Evolutionary conservation across 2,888 invertebrate species (phyloP).

Genomic region (Tryphoninae sp.): DNA sequence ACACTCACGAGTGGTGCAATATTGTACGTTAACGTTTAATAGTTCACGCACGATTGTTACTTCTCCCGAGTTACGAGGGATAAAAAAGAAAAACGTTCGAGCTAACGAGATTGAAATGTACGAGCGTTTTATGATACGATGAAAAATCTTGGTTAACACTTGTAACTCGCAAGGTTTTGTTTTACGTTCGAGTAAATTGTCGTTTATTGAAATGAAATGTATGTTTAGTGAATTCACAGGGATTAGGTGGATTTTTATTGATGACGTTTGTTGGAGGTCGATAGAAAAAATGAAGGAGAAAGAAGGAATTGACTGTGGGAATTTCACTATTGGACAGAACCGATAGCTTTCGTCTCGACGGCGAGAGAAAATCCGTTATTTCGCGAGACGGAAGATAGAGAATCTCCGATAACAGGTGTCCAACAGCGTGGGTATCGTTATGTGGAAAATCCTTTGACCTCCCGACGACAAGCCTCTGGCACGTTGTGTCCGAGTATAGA

Average conservation of each 20-base stretch:
- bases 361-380: conserved; percentile 49
- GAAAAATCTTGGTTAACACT: neutral
- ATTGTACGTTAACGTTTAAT: conserved; percentile 16
- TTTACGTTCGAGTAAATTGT: neutral
- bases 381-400: conserved; percentile 50
- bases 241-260: too few relatives aligned
- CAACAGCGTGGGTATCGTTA: conserved; percentile 67
- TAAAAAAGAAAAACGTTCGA: neutral
- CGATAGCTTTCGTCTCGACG: conserved; percentile 39
- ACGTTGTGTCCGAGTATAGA: conserved; percentile 6
- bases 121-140: neutral
- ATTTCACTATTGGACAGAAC: conserved; percentile 37
- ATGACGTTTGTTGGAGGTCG: neutral
- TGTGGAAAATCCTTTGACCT: conserved; percentile 71
- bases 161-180: neutral
- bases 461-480: conserved; percentile 50
- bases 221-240: too few relatives aligned
- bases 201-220: neutral
- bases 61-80: neutral
- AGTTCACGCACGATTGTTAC: neutral
- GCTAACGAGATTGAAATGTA: conserved; percentile 22
- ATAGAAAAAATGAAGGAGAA: neutral
- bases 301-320: conserved; percentile 45
- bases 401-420: conserved; percentile 68
- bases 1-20: neutral